Base-by-base conservation (phyloP, 2,888 invertebrate species). In the Hermaeophaga mercurialis region DNA sequence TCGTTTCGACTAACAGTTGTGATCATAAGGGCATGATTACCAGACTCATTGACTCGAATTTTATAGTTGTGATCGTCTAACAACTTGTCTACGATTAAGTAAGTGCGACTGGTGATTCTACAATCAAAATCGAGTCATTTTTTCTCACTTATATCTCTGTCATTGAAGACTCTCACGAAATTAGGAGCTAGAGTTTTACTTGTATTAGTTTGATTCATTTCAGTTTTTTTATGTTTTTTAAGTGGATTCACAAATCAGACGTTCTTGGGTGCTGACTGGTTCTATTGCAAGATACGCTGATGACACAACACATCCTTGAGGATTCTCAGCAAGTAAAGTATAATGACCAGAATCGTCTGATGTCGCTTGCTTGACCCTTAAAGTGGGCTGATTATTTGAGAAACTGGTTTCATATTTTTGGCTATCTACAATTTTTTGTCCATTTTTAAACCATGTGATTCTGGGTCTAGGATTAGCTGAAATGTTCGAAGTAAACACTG, bases 401-500 rank as follows among this genome's bases (percentile, higher is more conserved):
- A 90, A 90, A 62, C 84, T 84, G 67, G 90, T 89, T 79, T 93
- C 91, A 73, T 90, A 87, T 78, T 93, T 93, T 62, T 84, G 83
- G 22, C 91, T 89, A 66, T 91, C 87, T 48, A 87, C 84, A 70
- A 99, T 82, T 70, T 95, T 86, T 72, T 92, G 90, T 14, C 98
- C 98, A 79, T 99, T 95, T 77, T 90, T 94, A 80, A 96, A 96
- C 98, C 98, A 99, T 62, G 94, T 91, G 58, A 97, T 85, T 75
- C 94, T 87, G 59, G 96, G 95, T 78, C 87, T 88, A 5, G 97
- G 97, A 78, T 94, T 94, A 56, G 94, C 95, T 36, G 89, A 85
- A 53, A 97, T 82, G 76, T 92, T 94, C 59, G 94, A 93, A 65
- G 87, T 85, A 75, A 99, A 96, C 56, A 92, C 89, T 52, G 96